Evolutionary conservation across 1,140 invertebrate species (phyloP), one percentile per base, ranked within the genome.

Genomic region (Anadara kagoshimensis): DNA sequence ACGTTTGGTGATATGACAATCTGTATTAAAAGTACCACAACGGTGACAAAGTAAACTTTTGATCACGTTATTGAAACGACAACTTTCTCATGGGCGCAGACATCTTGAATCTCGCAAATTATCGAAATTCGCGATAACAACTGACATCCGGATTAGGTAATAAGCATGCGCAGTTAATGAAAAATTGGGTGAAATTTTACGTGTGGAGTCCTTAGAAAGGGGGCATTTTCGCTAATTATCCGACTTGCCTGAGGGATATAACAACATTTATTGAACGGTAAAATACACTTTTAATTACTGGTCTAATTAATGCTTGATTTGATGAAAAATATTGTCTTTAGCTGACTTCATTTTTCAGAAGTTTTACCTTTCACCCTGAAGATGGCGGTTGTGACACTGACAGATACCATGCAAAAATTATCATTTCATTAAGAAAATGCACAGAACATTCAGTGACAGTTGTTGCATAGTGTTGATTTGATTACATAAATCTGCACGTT

Each of bases 201-300:
- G 63, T 73, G 71, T 68, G 71, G 66, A 73, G 58, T 73, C 71
- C 71, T 73, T 43, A 53, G 53, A 68, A 68, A 68, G 66, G 57
- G 66, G 66, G 54, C 20, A 59, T 59, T 59, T 59, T 59, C 57
- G 57, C n/a, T 41, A 41, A 59, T 59, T 59, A 41, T 10, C 43
- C 29, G 43, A 29, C 36, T 41, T 59, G 36, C 43, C 43, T n/a
- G 29, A 59, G 57, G 43, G 36, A 59, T 59, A 36, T 18, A 41
- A 41, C 57, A 59, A 59, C 29, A 41, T n/a, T 59, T 59, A n/a
- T 41, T 59, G 43, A 14, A 59, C n/a, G 57, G 57, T 59, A 59
- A 59, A 59, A 36, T 36, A 36, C 29, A 36, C 29, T 3, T 36
- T 36, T 36, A 36, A 36, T 36, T 36, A 36, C 7, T 36, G 29